Conservation (phyloP, 2,113 vertebrate species). For the Pelmatolapia mariae region DNA sequence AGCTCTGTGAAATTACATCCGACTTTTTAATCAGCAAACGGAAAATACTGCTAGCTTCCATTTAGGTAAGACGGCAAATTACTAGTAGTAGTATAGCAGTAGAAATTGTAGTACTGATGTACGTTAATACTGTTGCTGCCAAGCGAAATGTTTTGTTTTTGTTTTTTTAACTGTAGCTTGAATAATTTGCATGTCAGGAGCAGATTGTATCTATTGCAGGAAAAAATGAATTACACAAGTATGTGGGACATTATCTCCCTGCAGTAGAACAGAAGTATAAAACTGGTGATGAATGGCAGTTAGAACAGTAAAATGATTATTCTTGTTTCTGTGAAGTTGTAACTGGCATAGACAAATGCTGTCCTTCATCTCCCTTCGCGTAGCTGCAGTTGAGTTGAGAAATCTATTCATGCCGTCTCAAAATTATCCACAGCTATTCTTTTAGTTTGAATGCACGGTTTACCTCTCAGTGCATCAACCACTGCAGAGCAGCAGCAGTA, state of each 20-base stretch:
- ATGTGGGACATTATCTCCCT: background rate
- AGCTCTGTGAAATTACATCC: background rate
- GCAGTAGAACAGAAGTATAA: background rate
- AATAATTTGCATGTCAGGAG: background rate
- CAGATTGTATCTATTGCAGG: background rate
- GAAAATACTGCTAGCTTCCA: background rate
- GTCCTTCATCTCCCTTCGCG: background rate
- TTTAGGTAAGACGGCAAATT: background rate
- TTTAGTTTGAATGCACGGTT: background rate
- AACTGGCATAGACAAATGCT: background rate
- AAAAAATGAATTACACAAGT: background rate
- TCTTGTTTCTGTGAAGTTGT: background rate
- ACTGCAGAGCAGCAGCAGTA: background rate
- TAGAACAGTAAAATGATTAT: background rate
- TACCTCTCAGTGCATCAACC: background rate
- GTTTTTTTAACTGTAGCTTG: background rate
- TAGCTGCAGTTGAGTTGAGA: background rate
- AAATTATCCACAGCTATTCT: background rate
- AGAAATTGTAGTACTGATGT: background rate
- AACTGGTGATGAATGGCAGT: background rate
- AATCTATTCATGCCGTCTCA: background rate
- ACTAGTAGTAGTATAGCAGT: background rate
- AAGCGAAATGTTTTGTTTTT: background rate
- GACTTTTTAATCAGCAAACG: background rate
- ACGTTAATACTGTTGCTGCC: background rate